Base-by-base conservation (phyloP, 2,888 invertebrate species). In the Leucophora obtusa region DNA sequence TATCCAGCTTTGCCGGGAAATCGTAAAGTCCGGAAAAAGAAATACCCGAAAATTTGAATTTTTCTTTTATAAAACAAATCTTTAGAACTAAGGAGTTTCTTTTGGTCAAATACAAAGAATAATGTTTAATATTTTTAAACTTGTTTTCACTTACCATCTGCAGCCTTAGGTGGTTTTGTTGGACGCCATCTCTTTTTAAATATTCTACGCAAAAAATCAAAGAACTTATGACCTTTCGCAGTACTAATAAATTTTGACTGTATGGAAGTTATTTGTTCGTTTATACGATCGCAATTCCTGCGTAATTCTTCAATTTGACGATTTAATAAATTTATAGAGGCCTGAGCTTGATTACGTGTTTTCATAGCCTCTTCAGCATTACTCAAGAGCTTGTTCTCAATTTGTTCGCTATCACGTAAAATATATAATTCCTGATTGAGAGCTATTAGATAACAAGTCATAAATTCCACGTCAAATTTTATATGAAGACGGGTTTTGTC, bases 121-220 rank as follows among this genome's bases (percentile, higher is more conserved):
- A 28, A 28, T 28, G 28, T 28, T 28, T 6, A 7, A 3, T 28
- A 28, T 6, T 28, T 3, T 28, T 6, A 38, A 38, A 65, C 17
- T 28, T 15, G n/a, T 47, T 28, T 24, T 9, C 21, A 83, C 81
- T 85, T 85, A 91, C 92, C 93, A 28, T 28, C 28, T 28, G 28
- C 28, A 60, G 6, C 92, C 92, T 60, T 90, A 91, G 86, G 90
- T 0, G 91, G 90, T 85, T 94, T 94, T 0, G 93, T 93, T 7
- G 94, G 93, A 81, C 94, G 94, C 85, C 94, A 95, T 86, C 95
- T 96, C 87, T 96, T 97, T 86, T 94, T 95, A 86, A 95, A 97
- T 71, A 97, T 96, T 85, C 94, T 93, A 18, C 93, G 92, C 53
- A 97, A 89, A 86, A 96, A 97, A 84, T 95, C 94, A 7, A 92